Evolutionary conservation across 2,888 invertebrate species (phyloP).

Genomic region (Oscheius myriophilus): DNA sequence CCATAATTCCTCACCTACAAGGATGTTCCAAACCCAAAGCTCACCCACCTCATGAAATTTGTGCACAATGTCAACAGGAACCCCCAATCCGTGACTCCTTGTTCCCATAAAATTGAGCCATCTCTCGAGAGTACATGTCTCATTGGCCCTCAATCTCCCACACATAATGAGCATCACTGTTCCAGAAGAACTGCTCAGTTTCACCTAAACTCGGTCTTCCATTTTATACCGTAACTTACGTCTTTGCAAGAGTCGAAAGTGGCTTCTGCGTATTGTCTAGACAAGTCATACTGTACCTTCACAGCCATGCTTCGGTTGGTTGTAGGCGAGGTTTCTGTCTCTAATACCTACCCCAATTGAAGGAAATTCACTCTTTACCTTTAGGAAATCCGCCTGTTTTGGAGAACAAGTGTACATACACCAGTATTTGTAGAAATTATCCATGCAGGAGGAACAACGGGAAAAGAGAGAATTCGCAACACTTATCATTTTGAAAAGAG

Average conservation of each 20-base stretch:
- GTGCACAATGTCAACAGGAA: conserved; percentile 71
- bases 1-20: no score
- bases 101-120: conserved; percentile 74
- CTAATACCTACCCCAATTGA: conserved; percentile 10
- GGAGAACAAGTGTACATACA: conserved; percentile 26
- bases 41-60: conserved; percentile 3
- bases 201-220: background rate
- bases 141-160: conserved; percentile 77
- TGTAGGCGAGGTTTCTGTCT: conserved; percentile 42
- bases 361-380: background rate
- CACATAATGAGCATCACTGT: conserved; percentile 84
- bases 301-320: conserved; percentile 76
- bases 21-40: no score
- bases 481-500: conserved; percentile 20
- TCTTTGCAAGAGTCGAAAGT: conserved; percentile 83
- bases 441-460: conserved; percentile 25
- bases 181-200: conserved; percentile 10
- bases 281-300: conserved; percentile 79
- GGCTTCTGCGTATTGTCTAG: conserved; percentile 79
- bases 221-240: conserved; percentile 31
- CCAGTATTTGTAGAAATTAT: conserved; percentile 27
- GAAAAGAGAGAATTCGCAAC: conserved; percentile 19
- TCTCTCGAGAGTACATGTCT: conserved; percentile 78
- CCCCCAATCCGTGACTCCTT: conserved; percentile 48
- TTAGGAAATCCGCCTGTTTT: conserved; percentile 2